Evolutionary conservation across 2,888 invertebrate species (phyloP).

Genomic region (Mimumesa dahlbomi): DNA sequence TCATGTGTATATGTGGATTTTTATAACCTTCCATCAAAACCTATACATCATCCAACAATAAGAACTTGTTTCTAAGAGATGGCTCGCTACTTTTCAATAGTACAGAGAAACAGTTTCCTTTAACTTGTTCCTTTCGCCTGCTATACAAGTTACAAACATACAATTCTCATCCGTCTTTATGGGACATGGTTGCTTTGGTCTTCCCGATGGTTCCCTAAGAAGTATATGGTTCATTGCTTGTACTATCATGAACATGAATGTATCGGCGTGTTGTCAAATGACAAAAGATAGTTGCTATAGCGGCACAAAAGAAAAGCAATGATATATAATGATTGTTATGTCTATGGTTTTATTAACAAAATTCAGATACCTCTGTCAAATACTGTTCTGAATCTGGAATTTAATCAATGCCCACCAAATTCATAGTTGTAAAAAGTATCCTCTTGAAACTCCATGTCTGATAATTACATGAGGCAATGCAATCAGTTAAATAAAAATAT

Average conservation of each 20-base stretch:
- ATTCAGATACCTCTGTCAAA: constrained; percentile 34
- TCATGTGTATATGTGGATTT: too few relatives aligned
- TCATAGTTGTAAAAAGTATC: constrained; percentile 34
- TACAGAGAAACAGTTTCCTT: too few relatives aligned
- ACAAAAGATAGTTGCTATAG: constrained; percentile 55
- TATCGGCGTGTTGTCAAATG: background rate
- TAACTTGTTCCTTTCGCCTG: too few relatives aligned
- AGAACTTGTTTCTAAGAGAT: too few relatives aligned
- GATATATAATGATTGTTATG: constrained; percentile 31
- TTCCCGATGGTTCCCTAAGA: too few relatives aligned
- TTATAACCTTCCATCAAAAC: too few relatives aligned
- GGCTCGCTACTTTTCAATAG: too few relatives aligned
- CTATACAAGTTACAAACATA: too few relatives aligned
- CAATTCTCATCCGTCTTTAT: too few relatives aligned
- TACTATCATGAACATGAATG: background rate
- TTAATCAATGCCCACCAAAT: constrained; percentile 47
- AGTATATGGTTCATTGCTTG: background rate
- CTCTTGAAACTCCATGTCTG: background rate
- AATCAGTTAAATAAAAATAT: constrained; percentile 6
- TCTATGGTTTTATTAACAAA: constrained; percentile 45
- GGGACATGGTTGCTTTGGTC: too few relatives aligned
- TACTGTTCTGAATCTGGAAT: constrained; percentile 58
- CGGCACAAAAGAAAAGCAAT: constrained; percentile 54
- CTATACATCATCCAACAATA: too few relatives aligned
- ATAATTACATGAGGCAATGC: constrained; percentile 13